Conservation (phyloP, 2,113 vertebrate species). For the Ammodytes marinus region DNA sequence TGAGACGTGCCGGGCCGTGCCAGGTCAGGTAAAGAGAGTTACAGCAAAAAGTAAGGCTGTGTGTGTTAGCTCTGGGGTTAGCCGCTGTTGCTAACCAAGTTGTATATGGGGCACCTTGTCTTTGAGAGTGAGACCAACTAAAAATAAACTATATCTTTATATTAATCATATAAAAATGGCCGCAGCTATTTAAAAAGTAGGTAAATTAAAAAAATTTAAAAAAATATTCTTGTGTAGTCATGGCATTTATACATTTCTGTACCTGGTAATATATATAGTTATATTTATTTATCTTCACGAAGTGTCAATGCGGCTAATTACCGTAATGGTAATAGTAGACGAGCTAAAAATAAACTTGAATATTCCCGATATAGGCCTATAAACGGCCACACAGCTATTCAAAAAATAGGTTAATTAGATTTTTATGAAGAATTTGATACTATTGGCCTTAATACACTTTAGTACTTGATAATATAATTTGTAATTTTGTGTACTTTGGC, state of each 20-base stretch:
- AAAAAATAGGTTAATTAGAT: no score
- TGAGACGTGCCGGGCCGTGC: slow-evolving; percentile 29
- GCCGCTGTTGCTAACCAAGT: slow-evolving; percentile 70
- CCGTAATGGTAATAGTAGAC: no score
- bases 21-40: slow-evolving; percentile 57
- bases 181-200: accelerated
- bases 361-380: no score
- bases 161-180: slow-evolving; percentile 26
- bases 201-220: background rate
- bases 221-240: background rate
- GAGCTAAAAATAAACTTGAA: no score
- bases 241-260: accelerated
- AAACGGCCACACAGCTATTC: no score
- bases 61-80: slow-evolving; percentile 56
- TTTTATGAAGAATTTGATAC: no score
- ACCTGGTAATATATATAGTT: background rate
- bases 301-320: no score
- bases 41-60: slow-evolving; percentile 51
- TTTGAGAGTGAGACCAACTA: slow-evolving; percentile 55
- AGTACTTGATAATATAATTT: no score
- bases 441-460: no score
- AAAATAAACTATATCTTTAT: slow-evolving; percentile 64
- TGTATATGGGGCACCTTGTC: slow-evolving; percentile 68
- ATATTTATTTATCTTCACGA: no score
- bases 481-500: no score